A percentile compares a stretch with the other conserved stretches of the same genome.
phyloP scores from a whole-genome alignment of 2,888 invertebrate genomes.

The Pelosia muscerda region DNA sequence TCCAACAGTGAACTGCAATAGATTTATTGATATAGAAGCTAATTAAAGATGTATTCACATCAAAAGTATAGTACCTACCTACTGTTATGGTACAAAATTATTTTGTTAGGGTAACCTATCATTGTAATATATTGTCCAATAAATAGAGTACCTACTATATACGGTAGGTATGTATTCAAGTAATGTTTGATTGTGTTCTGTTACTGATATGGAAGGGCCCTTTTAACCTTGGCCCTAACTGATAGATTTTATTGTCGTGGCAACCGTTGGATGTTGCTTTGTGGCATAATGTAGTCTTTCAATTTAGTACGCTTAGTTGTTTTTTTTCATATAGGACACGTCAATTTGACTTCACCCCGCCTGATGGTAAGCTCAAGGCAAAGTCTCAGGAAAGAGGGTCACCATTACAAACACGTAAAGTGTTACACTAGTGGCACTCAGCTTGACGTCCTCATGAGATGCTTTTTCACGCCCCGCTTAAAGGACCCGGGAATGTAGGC shows the following conservation, averaged over 20 bases:
- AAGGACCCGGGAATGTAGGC: no score
- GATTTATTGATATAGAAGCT: conserved; percentile 86
- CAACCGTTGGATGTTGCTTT: no score
- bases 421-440: no score
- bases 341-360: no score
- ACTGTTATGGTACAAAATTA: neutral
- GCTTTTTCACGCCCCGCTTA: no score
- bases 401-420: no score
- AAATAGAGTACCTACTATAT: neutral
- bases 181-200: neutral
- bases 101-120: neutral
- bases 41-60: neutral
- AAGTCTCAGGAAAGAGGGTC: no score
- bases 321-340: no score
- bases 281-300: neutral
- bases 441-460: no score
- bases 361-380: no score
- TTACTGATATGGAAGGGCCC: neutral
- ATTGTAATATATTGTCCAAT: neutral
- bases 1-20: no score
- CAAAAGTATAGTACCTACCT: neutral
- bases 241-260: conserved; percentile 4
- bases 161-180: neutral
- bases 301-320: neutral
- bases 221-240: neutral